These are phyloP conservation scores for Nysson spinosus DNA, from an alignment of 2,888 invertebrate genomes.

Conservation along the genomic window DNA sequence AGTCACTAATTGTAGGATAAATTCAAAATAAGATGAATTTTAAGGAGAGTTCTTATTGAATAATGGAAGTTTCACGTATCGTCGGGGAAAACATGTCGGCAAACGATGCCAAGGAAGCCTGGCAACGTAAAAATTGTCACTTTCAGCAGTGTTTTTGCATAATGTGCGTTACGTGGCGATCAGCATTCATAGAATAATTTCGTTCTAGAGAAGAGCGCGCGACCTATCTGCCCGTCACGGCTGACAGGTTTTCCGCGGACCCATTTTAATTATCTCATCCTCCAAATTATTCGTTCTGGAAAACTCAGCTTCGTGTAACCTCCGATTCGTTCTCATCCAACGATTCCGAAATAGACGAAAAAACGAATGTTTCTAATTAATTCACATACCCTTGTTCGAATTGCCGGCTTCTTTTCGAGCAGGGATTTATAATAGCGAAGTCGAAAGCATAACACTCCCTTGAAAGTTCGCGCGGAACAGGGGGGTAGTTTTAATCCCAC, in stretches of 20 bases:
- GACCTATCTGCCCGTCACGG: conserved; percentile 68
- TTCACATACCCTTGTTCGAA: conserved; percentile 1
- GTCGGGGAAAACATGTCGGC: conserved; percentile 45
- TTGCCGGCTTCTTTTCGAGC: not conserved
- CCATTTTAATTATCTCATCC: conserved; percentile 68
- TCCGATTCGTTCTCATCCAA: not conserved
- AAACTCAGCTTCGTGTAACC: conserved; percentile 43
- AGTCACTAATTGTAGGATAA: conserved; percentile 14
- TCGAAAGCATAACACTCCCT: too few relatives aligned
- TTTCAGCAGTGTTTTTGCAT: conserved; percentile 68
- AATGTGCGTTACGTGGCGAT: conserved; percentile 67
- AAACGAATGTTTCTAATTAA: conserved; percentile 20
- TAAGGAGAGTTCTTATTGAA: conserved; percentile 54
- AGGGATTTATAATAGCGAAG: too few relatives aligned
- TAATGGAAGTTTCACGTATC: conserved; percentile 72
- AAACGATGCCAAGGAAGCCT: conserved; percentile 34
- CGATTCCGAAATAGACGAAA: conserved; percentile 9
- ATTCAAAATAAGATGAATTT: conserved; percentile 40
- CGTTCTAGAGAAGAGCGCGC: conserved; percentile 59
- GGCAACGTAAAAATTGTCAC: conserved; percentile 68
- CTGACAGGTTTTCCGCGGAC: conserved; percentile 65
- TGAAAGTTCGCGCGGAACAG: too few relatives aligned
- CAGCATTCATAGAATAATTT: conserved; percentile 75
- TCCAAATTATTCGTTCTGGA: conserved; percentile 64
- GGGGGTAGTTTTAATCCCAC: too few relatives aligned